Conservation (phyloP, 2,797 vertebrate species). For the Hydrophis major region DNA sequence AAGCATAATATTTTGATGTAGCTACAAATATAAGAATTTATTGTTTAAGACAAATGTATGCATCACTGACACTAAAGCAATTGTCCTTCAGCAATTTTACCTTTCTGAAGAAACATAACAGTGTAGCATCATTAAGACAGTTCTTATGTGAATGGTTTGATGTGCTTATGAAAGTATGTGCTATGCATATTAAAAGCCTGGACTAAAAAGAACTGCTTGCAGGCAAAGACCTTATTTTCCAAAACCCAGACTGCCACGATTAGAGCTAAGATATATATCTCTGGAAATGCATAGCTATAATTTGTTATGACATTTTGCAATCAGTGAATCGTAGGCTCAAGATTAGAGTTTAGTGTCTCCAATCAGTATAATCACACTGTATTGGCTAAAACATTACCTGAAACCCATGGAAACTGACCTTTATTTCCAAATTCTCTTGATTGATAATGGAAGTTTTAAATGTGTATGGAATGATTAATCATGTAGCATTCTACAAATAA, state of each 20-base stretch:
- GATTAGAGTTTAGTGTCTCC: not conserved
- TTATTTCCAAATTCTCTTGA: not conserved
- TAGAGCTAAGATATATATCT: not conserved
- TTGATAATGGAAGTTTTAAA: not conserved
- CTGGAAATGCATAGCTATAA: not conserved
- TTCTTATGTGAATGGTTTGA: not conserved
- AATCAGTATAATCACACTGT: not conserved
- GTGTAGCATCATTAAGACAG: slow-evolving; percentile 5
- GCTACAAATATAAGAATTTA: not conserved
- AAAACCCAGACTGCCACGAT: not conserved
- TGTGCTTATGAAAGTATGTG: not conserved
- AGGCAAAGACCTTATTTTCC: not conserved
- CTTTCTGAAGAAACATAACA: not conserved
- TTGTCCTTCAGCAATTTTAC: not conserved
- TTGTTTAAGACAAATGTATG: not conserved
- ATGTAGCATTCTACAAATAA: slow-evolving; percentile 1
- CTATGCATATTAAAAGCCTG: not conserved
- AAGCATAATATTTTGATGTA: slow-evolving; percentile 25
- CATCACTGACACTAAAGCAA: not conserved
- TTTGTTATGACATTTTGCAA: slow-evolving; percentile 9
- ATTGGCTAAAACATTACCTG: not conserved
- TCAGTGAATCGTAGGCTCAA: not conserved
- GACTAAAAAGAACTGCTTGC: not conserved
- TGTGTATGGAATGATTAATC: not conserved
- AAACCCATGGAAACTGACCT: not conserved